Base-by-base conservation (phyloP, 2,113 vertebrate genomes). In the Mionectes macconnelli region DNA sequence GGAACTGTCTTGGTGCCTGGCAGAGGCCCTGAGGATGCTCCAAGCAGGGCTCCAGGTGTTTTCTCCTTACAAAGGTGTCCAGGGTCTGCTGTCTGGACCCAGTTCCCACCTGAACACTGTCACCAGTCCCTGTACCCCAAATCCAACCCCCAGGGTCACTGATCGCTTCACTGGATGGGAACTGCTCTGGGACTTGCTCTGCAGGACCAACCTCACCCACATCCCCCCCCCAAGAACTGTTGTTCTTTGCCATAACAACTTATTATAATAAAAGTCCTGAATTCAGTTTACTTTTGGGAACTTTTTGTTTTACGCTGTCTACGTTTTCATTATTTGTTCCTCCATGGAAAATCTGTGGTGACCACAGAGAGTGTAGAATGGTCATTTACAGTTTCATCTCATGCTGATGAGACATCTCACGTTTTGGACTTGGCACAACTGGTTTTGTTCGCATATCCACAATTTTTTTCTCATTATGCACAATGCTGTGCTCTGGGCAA, bases 41-140 rank as follows among this genome's bases (percentile, higher is more conserved):
- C 45, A 5, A n/a, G 22, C 13, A 6, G n/a, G 19, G 22, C 27
- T 33, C 4, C 22, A 30, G 42, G 7, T 2, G 2, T n/a, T 42
- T 22, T 31, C 20, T 28, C 35, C 8, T 0, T 16, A 21, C 8
- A 60, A 27, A 17, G 12, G 42, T 4, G 27, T 7, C 31, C 0
- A 1, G 27, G 9, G 25, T 2, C 39, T 31, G 56, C 52, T 4
- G 9, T 4, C 7, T 5, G 1, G 49, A 35, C 44, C 63, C 50
- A 35, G 0, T 2, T 39, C 33, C 37, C 20, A 2, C 45, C 28
- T 10, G 30, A 57, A 45, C 0, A 4, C 35, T 20, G 8, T 30
- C 1, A 14, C 4, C 6, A 21, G n/a, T 1, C 18, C 3, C 12
- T 12, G 30, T 2, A 45, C 10, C 72, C 70, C 69, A 20, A 67